Evolutionary conservation across 2,888 invertebrate genomes (phyloP).

Genomic region (Ochropacha duplaris): DNA sequence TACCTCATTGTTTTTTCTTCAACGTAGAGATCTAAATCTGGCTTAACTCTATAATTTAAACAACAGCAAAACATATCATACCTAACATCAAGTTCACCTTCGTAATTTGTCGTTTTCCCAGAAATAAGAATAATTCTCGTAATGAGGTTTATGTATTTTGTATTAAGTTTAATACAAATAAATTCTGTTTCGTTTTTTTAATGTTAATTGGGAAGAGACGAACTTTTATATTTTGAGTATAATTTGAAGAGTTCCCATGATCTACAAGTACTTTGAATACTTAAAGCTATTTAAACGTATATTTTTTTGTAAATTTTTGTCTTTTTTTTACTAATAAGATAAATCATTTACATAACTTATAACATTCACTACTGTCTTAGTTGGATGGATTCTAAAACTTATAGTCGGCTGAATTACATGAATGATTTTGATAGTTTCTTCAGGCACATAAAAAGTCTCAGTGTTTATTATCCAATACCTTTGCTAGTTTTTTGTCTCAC

Average conservation of each 20-base stretch:
- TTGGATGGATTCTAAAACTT: no score
- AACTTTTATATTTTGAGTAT: slow-evolving; percentile 27
- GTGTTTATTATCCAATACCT: no score
- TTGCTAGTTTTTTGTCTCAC: no score
- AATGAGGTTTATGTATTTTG: slow-evolving; percentile 42
- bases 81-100: slow-evolving; percentile 63
- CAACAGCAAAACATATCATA: slow-evolving; percentile 41
- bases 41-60: slow-evolving; percentile 48
- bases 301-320: neutral
- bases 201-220: slow-evolving; percentile 45
- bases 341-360: no score
- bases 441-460: no score
- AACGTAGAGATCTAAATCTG: slow-evolving; percentile 45
- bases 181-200: slow-evolving; percentile 9
- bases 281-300: neutral
- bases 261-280: neutral
- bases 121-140: slow-evolving; percentile 48
- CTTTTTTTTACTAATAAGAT: no score
- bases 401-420: no score
- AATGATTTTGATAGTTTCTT: no score
- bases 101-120: slow-evolving; percentile 70
- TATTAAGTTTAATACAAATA: slow-evolving; percentile 20
- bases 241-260: slow-evolving; percentile 29
- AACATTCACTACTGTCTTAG: no score
- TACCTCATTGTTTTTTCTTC: slow-evolving; percentile 2